These are phyloP conservation scores for Poeciliopsis gracilis DNA, from an alignment of 2,797 vertebrate genomes.

Conservation along the genomic window DNA sequence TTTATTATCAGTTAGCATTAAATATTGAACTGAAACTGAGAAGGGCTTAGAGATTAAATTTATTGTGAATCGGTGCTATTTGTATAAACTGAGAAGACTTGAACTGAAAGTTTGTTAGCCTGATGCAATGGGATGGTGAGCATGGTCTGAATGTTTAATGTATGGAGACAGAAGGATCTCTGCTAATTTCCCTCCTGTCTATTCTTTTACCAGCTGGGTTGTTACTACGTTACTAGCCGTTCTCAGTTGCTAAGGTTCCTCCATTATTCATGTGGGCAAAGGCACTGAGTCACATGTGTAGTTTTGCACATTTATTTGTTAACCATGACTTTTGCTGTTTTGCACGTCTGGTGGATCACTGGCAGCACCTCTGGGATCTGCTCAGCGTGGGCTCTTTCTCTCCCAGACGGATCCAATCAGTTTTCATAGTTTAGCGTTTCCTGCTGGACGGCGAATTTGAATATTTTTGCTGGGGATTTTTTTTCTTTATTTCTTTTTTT, in stretches of 20 bases:
- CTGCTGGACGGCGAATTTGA: not conserved
- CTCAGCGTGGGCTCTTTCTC: not conserved
- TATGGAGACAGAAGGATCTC: not conserved
- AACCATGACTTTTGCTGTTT: not conserved
- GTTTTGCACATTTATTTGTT: conserved; percentile 12
- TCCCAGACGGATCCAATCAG: not conserved
- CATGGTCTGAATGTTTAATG: not conserved
- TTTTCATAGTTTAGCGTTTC: conserved; percentile 1
- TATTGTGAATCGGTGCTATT: not conserved
- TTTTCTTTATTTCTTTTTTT: not conserved
- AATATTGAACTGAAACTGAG: not conserved
- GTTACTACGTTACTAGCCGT: not conserved
- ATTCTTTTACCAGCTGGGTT: not conserved
- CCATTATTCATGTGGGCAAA: conserved; percentile 7
- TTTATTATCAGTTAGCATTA: not conserved
- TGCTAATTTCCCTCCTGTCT: not conserved
- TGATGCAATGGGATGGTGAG: not conserved
- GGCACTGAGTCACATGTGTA: not conserved
- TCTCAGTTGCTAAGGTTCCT: not conserved
- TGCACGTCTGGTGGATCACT: conserved; percentile 4
- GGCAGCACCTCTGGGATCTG: conserved; percentile 8
- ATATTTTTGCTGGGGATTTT: not conserved
- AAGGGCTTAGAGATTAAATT: not conserved
- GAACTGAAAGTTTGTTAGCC: not conserved
- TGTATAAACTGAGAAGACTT: not conserved